A percentile compares a stretch with the other conserved stretches of the same genome.
These are phyloP conservation scores for Schizothorax lantsangensis DNA, from an alignment of 2,797 vertebrate species.

Conservation along the genomic window DNA sequence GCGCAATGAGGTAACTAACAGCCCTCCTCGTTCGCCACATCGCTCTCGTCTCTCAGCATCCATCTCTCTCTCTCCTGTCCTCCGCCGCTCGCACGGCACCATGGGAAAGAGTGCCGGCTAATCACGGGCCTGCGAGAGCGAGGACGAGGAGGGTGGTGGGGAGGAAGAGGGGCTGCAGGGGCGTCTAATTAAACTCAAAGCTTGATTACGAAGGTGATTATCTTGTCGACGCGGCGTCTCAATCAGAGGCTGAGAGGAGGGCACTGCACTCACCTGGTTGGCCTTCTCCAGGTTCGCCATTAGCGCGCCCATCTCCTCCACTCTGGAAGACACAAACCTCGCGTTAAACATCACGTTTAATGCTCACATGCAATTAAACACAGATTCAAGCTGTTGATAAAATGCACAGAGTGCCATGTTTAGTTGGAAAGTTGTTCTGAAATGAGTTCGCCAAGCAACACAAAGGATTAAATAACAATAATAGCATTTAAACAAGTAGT, in stretches of 20 bases:
- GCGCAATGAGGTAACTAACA: constrained; percentile 72
- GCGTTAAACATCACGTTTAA: constrained; percentile 37
- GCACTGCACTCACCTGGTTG: constrained; percentile 88
- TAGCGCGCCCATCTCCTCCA: constrained; percentile 90
- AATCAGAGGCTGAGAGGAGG: constrained; percentile 72
- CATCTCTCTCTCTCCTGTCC: constrained; percentile 46
- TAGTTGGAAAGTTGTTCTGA: neutral
- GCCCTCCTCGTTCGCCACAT: constrained; percentile 52
- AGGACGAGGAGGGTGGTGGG: constrained; percentile 48
- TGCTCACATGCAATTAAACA: neutral
- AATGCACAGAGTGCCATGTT: neutral
- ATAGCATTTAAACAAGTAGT: neutral
- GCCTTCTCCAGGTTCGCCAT: constrained; percentile 94
- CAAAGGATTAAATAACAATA: neutral
- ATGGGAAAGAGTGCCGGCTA: constrained; percentile 63
- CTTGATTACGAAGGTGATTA: constrained; percentile 84
- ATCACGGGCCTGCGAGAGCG: constrained; percentile 67
- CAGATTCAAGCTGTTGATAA: neutral
- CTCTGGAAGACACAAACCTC: constrained; percentile 77
- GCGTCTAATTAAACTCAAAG: constrained; percentile 78
- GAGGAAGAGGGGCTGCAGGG: constrained; percentile 64
- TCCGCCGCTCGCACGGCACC: constrained; percentile 49
- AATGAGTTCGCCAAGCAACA: neutral
- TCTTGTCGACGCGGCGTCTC: constrained; percentile 76
- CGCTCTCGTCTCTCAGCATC: constrained; percentile 53